Evolutionary conservation across 2,888 invertebrate genomes (phyloP).

Genomic region (Apamea monoglypha): DNA sequence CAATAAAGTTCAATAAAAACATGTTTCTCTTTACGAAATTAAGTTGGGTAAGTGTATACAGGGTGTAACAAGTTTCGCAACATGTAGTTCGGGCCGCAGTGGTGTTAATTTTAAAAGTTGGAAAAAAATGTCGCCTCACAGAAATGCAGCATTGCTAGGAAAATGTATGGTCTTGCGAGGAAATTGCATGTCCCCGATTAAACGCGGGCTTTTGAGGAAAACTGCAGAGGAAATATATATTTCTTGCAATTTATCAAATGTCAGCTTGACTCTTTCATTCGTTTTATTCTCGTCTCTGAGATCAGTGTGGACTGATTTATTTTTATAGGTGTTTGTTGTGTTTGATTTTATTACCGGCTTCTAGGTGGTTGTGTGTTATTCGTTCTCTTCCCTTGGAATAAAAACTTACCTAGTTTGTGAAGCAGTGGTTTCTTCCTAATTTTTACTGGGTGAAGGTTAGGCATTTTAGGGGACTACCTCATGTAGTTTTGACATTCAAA

Average conservation of each 20-base stretch:
- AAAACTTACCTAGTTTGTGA: background rate
- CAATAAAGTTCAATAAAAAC: conserved; percentile 18
- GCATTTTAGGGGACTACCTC: background rate
- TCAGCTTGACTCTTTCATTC: conserved; percentile 49
- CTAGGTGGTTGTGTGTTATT: background rate
- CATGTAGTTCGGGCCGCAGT: conserved; percentile 62
- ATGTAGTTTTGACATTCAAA: background rate
- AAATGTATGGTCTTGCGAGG: conserved; percentile 51
- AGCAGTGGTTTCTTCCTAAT: background rate
- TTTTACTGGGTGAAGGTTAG: background rate
- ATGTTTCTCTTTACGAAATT: conserved; percentile 53
- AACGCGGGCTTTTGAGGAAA: conserved; percentile 51
- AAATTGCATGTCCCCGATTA: conserved; percentile 64
- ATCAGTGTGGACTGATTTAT: conserved; percentile 36
- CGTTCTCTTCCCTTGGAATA: background rate
- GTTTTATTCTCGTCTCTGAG: conserved; percentile 41
- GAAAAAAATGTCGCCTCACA: conserved; percentile 59
- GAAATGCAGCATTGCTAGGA: conserved; percentile 54
- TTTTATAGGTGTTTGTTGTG: conserved; percentile 27
- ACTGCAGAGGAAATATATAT: conserved; percentile 57
- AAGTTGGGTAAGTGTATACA: conserved; percentile 33
- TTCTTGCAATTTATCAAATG: conserved; percentile 63
- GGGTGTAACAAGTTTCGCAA: conserved; percentile 55
- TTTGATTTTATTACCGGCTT: conserved; percentile 7
- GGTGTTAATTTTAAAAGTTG: conserved; percentile 70